Evolutionary conservation across 2,888 invertebrate genomes (phyloP), one percentile per base, ranked within the genome.

Genomic region (Sinodicranocentrus sp.): DNA sequence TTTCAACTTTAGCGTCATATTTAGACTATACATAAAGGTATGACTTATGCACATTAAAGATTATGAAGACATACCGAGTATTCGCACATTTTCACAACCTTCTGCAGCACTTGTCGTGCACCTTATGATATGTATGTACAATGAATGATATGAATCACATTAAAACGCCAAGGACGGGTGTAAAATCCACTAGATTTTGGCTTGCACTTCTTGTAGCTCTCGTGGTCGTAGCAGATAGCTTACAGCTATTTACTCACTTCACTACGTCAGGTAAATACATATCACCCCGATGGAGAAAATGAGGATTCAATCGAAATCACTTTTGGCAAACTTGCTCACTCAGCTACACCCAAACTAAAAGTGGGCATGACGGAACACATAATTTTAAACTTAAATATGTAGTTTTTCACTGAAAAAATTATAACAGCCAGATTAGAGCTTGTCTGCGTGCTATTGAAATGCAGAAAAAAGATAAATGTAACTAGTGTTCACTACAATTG

Each of bases 131-230:
- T 59, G 17, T 75, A 28, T 59, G 17, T 75, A 68, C 19, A 68
- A 44, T 54, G 76, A 65, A 76, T 76, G 76, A 76, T 76, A 77
- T 63, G 76, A 77, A 83, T 83, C 83, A 83, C 83, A 83, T 83
- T 83, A 83, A 83, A 83, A 83, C 83, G 77, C 83, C 83, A 83
- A 83, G 83, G 83, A 63, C 83, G 65, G 75, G 76, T 61, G 71
- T 82, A 70, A 82, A 76, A 75, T 76, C 21, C 76, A 82, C 67
- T 70, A 63, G 72, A 57, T 59, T 70, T 72, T 72, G 72, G 57
- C 43, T 54, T 72, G 59, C 73, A 63, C 63, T 61, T 21, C 19
- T 54, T 59, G 28, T 25, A 61, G n/a, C 48, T 48, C 48, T 33
- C 33, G 52, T 52, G 2, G 21, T 3, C 3, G 57, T 21, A 57